These are phyloP conservation scores for Meteorus cinctellus DNA, from an alignment of 2,888 invertebrate genomes.

Conservation along the genomic window DNA sequence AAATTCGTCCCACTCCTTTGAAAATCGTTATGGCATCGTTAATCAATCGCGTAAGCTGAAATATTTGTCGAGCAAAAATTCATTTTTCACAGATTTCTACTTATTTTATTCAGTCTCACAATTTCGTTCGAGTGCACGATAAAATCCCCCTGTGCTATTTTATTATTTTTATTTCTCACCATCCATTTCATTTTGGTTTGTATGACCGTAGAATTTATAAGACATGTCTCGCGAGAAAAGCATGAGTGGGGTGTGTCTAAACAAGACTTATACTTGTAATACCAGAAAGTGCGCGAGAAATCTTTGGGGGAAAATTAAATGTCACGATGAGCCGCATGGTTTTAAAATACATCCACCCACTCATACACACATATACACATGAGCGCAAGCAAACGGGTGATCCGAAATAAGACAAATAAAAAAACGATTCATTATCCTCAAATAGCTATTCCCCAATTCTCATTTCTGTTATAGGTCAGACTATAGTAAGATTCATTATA, in stretches of 20 bases:
- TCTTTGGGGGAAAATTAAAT: conserved; percentile 49
- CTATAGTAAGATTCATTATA: too few species aligned
- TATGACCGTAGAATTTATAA: conserved; percentile 36
- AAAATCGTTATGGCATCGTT: too few species aligned
- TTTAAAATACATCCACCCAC: conserved; percentile 28
- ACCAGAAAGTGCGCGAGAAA: conserved; percentile 44
- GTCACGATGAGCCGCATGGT: conserved; percentile 50
- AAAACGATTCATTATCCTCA: too few species aligned
- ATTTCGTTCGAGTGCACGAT: too few species aligned
- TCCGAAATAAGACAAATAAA: too few species aligned
- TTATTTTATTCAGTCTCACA: too few species aligned
- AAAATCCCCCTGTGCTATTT: conserved; percentile 2
- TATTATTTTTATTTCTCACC: conserved; percentile 24
- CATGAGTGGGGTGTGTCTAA: neutral
- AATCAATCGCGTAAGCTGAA: too few species aligned
- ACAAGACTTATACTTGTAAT: conserved; percentile 43
- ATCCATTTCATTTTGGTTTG: conserved; percentile 29
- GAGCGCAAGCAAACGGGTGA: neutral
- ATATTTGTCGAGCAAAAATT: too few species aligned
- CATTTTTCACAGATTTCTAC: too few species aligned
- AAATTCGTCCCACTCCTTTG: too few species aligned
- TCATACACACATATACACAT: conserved; percentile 4
- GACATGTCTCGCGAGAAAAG: conserved; percentile 27
- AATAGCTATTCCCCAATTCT: too few species aligned
- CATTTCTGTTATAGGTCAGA: too few species aligned